These are phyloP conservation scores for Actias luna DNA, from an alignment of 2,888 invertebrate species.

Conservation along the genomic window DNA sequence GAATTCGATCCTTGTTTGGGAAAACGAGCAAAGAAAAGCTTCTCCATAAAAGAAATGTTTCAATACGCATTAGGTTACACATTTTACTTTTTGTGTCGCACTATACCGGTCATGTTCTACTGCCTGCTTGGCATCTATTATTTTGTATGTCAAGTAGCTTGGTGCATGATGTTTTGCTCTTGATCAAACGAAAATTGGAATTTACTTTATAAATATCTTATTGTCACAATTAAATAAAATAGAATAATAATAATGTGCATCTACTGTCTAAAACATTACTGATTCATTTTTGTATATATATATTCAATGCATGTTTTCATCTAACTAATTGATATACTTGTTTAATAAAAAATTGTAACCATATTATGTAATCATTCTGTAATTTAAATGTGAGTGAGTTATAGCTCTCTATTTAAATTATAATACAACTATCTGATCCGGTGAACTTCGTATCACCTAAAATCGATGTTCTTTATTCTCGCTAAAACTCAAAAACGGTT, in stretches of 20 bases:
- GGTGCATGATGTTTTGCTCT: constrained; percentile 45
- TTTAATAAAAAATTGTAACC: no score
- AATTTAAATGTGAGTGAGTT: no score
- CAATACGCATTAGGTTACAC: constrained; percentile 16
- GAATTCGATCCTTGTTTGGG: constrained; percentile 37
- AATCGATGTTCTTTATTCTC: no score
- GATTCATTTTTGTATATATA: no score
- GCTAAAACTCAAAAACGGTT: no score
- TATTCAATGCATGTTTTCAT: no score
- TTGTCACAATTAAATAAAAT: no score
- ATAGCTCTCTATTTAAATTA: no score
- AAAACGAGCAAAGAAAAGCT: constrained; percentile 29
- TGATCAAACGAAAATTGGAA: constrained; percentile 16
- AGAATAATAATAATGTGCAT: background rate
- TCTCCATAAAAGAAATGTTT: constrained; percentile 30
- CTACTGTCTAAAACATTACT: background rate
- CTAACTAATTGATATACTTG: no score
- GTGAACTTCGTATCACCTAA: no score
- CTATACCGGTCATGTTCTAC: constrained; percentile 37
- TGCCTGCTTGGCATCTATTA: constrained; percentile 33
- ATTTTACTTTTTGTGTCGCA: constrained; percentile 23
- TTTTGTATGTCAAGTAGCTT: constrained; percentile 30
- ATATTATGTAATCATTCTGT: no score
- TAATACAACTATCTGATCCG: no score
- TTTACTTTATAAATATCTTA: background rate